Percentiles rank a stretch among this genome's conserved stretches.
These are phyloP conservation scores for Dendroctonus valens DNA, from an alignment of 1,140 invertebrate species.

Conservation along the genomic window DNA sequence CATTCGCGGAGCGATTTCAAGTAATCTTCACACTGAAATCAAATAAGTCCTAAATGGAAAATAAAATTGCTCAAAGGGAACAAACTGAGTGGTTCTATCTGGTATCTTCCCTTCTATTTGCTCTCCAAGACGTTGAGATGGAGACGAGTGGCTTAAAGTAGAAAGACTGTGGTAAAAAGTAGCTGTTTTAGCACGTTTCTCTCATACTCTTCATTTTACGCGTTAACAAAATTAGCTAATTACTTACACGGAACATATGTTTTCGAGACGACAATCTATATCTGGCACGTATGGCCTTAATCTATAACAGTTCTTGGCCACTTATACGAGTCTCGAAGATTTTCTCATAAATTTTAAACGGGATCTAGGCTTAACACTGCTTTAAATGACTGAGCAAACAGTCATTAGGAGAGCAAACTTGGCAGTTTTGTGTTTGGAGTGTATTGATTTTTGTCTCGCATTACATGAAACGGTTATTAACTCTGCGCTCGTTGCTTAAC, in stretches of 20 bases:
- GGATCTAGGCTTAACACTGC: background rate
- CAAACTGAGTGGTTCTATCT: too few relatives aligned
- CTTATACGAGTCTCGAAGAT: slow-evolving; percentile 12
- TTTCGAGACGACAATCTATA: slow-evolving; percentile 16
- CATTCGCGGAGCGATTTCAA: too few relatives aligned
- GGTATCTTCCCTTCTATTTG: too few relatives aligned
- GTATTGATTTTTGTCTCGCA: background rate
- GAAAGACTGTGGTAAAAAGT: slow-evolving; percentile 4
- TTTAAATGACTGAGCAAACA: slow-evolving; percentile 17
- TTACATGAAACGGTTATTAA: background rate
- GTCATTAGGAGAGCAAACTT: slow-evolving; percentile 15
- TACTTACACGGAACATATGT: slow-evolving; percentile 18
- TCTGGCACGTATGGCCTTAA: slow-evolving; percentile 22
- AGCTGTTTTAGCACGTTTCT: slow-evolving; percentile 15
- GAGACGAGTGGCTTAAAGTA: too few relatives aligned
- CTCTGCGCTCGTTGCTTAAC: background rate
- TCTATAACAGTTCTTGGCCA: slow-evolving; percentile 17
- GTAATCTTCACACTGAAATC: too few relatives aligned
- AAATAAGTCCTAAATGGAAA: too few relatives aligned
- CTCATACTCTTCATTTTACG: slow-evolving; percentile 7
- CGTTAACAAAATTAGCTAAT: slow-evolving; percentile 15
- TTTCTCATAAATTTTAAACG: slow-evolving; percentile 23
- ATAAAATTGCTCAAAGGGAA: too few relatives aligned
- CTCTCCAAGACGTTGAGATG: too few relatives aligned
- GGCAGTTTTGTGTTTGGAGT: background rate